Conservation (phyloP, 92 coral and sea anemone species). For the Palythoa grandis region DNA sequence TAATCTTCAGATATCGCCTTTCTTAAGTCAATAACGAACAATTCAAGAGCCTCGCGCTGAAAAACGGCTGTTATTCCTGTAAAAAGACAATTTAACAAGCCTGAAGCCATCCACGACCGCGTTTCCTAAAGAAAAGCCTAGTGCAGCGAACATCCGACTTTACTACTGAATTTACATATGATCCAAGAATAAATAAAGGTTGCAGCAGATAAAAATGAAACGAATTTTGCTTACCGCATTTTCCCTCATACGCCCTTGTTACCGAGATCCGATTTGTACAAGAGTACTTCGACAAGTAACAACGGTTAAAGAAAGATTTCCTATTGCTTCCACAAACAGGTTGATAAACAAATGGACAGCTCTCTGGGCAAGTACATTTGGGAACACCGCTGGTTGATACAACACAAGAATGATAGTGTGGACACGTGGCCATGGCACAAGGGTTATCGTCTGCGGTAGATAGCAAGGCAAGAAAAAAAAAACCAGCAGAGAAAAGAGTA, state of each 20-base stretch:
- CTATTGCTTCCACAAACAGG: constrained; percentile 84
- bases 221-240: constrained; percentile 70
- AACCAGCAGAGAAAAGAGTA: not conserved
- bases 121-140: too few species aligned
- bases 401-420: constrained; percentile 66
- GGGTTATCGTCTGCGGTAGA: constrained; percentile 46
- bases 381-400: constrained; percentile 58
- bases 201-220: not conserved
- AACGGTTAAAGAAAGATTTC: constrained; percentile 64
- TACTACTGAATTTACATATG: not conserved
- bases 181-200: not conserved
- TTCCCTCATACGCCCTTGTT: constrained; percentile 67
- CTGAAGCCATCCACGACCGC: too few species aligned
- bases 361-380: constrained; percentile 70
- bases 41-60: too few species aligned
- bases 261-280: constrained; percentile 69
- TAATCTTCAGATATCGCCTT: too few species aligned
- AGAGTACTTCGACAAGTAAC: constrained; percentile 66
- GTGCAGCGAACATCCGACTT: too few species aligned
- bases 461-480: not conserved
- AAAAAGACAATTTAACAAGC: too few species aligned
- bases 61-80: too few species aligned
- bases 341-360: constrained; percentile 72
- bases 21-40: too few species aligned
- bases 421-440: constrained; percentile 70